Conservation (phyloP, 2,113 vertebrate genomes). For the Synchiropus splendidus region DNA sequence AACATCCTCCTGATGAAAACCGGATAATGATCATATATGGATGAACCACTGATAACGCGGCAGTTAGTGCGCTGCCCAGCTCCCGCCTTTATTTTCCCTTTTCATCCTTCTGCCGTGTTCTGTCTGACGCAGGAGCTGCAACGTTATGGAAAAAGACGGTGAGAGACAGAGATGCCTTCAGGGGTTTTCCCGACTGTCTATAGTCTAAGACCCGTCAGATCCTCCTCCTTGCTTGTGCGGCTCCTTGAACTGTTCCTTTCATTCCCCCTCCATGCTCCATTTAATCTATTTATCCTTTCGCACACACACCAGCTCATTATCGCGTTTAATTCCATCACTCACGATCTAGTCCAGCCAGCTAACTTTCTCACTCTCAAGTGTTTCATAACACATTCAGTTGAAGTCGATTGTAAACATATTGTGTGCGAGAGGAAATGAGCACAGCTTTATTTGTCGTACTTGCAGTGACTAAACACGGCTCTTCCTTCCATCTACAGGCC, state of each 20-base stretch:
- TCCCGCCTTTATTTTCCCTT: constrained; percentile 8
- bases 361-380: too few species aligned
- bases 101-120: constrained; percentile 17
- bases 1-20: too few species aligned
- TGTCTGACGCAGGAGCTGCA: constrained; percentile 13
- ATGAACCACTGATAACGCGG: too few species aligned
- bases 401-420: too few species aligned
- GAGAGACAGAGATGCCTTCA: constrained; percentile 10
- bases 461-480: too few species aligned
- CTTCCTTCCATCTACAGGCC: too few species aligned
- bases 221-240: constrained; percentile 8
- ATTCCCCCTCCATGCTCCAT: constrained; percentile 20
- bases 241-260: constrained; percentile 9
- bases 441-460: too few species aligned
- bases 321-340: background rate
- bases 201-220: constrained; percentile 16
- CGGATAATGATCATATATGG: too few species aligned
- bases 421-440: too few species aligned
- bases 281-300: constrained; percentile 12
- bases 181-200: constrained; percentile 3
- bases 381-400: too few species aligned
- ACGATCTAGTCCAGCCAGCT: too few species aligned
- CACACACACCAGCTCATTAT: constrained; percentile 21
- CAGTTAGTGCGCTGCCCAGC: background rate
- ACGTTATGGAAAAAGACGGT: constrained; percentile 3